These are phyloP conservation scores for Rhynchotus rufescens DNA, from an alignment of 2,797 vertebrate species.

Conservation along the genomic window DNA sequence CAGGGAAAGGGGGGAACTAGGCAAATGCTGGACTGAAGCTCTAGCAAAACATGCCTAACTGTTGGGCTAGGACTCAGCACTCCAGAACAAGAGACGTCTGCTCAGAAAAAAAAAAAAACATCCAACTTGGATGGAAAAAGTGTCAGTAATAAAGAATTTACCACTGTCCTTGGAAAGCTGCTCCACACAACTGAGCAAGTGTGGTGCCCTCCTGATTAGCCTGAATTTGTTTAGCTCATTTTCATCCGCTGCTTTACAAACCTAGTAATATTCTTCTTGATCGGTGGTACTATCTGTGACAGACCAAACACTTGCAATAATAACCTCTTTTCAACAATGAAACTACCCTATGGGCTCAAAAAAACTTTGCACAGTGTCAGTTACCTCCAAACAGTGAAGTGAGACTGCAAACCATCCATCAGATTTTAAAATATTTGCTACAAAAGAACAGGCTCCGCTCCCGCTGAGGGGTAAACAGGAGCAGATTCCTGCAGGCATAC, in stretches of 20 bases:
- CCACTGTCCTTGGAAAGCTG: background rate
- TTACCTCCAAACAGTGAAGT: background rate
- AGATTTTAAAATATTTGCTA: background rate
- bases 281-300: accelerated
- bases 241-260: background rate
- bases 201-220: background rate
- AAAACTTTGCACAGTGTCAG: background rate
- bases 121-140: background rate
- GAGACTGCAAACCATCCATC: background rate
- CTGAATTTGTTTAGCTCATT: background rate
- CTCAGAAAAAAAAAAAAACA: background rate
- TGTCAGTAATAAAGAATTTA: background rate
- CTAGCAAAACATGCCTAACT: background rate
- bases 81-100: background rate
- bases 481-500: background rate
- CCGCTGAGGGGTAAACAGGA: background rate
- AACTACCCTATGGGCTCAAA: background rate
- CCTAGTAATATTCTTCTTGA: background rate
- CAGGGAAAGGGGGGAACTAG: background rate
- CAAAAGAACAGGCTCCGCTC: background rate
- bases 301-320: background rate
- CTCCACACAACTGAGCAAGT: background rate
- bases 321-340: background rate
- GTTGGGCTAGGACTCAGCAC: background rate
- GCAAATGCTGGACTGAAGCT: background rate